phyloP scores from a whole-genome alignment of 2,113 vertebrate species.

The Zosterops lateralis region DNA sequence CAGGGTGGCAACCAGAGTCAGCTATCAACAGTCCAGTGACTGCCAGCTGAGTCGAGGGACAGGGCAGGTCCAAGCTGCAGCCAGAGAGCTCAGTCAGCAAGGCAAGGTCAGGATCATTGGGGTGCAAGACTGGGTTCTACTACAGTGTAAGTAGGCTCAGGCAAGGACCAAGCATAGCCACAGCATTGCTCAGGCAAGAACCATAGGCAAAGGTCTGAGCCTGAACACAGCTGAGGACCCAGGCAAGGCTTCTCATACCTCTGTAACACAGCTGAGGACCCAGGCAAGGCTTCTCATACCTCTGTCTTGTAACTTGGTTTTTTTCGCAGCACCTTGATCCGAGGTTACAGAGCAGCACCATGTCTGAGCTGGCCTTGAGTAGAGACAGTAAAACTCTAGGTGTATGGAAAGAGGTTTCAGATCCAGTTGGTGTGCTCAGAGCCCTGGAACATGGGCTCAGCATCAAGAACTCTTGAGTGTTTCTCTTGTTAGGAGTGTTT shows the following conservation, averaged over 20 bases:
- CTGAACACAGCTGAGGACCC: background rate
- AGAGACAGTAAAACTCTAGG: background rate
- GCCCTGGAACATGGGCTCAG: background rate
- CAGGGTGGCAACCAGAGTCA: background rate
- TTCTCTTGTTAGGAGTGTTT: background rate
- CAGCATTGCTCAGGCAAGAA: background rate
- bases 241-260: background rate
- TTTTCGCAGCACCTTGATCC: background rate
- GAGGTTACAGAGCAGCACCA: background rate
- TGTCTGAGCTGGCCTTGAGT: background rate
- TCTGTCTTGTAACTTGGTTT: background rate
- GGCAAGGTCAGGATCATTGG: background rate
- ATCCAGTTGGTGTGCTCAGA: background rate
- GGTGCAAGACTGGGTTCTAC: background rate
- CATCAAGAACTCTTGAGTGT: background rate
- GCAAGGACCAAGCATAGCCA: background rate
- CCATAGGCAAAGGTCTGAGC: background rate
- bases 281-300: no score
- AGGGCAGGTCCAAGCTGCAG: background rate
- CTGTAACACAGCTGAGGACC: background rate
- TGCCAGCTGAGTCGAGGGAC: rapidly evolving
- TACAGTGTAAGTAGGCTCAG: background rate
- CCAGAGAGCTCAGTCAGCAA: background rate
- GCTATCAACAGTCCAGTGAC: background rate
- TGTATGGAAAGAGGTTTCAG: background rate